Evolutionary conservation across 2,113 vertebrate genomes (phyloP).

Genomic region (Jacana jacana): DNA sequence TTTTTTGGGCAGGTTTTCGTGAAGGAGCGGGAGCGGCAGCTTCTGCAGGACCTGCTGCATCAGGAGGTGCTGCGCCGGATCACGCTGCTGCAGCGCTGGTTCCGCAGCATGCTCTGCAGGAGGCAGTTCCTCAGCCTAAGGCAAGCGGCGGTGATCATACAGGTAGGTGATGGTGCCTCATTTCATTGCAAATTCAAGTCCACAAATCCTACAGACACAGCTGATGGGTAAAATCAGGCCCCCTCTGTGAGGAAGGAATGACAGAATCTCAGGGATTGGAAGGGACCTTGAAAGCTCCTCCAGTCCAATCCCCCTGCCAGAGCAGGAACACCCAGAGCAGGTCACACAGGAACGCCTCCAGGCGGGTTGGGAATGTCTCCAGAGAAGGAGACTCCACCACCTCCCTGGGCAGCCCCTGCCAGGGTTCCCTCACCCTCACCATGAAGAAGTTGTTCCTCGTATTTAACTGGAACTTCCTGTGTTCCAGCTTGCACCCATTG

Average conservation of each 20-base stretch:
- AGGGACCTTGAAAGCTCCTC: too few species aligned
- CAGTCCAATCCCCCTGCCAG: too few species aligned
- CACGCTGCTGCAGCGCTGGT: conserved; percentile 82
- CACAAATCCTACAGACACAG: not conserved
- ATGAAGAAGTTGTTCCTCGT: too few species aligned
- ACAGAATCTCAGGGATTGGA: too few species aligned
- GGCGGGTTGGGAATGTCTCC: too few species aligned
- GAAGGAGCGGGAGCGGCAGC: conserved; percentile 88
- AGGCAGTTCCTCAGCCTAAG: conserved; percentile 85
- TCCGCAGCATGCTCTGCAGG: conserved; percentile 84
- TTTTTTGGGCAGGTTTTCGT: conserved; percentile 85
- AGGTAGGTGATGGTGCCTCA: conserved; percentile 74
- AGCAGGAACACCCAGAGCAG: too few species aligned
- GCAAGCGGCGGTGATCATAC: conserved; percentile 81
- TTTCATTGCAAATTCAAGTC: not conserved
- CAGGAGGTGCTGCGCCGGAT: conserved; percentile 88
- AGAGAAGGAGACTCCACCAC: too few species aligned
- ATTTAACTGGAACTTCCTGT: too few species aligned
- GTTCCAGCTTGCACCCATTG: too few species aligned
- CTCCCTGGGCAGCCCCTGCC: too few species aligned
- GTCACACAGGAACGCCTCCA: too few species aligned
- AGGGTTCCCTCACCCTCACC: too few species aligned
- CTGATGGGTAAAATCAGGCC: not conserved
- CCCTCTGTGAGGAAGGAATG: not conserved
- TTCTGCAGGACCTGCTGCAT: conserved; percentile 88